These are phyloP conservation scores for Caenorhabditis sp. DNA, from an alignment of 2,888 invertebrate genomes.

Conservation along the genomic window DNA sequence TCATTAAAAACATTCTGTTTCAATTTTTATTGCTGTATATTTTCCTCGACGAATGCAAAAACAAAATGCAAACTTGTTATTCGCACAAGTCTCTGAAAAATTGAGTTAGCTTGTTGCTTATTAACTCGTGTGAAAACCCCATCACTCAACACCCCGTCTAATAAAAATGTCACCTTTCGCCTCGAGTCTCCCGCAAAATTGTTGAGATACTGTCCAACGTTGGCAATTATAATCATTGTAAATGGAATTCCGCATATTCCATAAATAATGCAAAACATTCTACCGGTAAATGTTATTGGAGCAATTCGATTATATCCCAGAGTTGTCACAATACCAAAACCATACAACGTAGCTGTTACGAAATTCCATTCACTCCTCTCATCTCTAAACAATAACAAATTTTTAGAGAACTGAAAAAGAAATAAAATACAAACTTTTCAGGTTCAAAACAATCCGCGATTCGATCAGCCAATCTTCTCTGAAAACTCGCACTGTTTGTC, in stretches of 20 bases:
- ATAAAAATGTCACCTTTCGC: constrained; percentile 48
- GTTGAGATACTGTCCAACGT: constrained; percentile 68
- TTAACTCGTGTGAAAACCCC: background rate
- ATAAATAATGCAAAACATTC: constrained; percentile 68
- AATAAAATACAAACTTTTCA: constrained; percentile 21
- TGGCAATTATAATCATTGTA: constrained; percentile 70
- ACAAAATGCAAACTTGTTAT: too few relatives aligned
- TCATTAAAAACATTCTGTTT: too few relatives aligned
- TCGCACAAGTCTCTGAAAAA: too few relatives aligned
- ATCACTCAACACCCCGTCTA: background rate
- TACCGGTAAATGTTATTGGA: constrained; percentile 66
- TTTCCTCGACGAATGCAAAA: background rate
- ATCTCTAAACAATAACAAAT: constrained; percentile 35
- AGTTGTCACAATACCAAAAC: constrained; percentile 70
- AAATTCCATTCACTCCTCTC: constrained; percentile 63
- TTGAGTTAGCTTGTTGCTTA: background rate
- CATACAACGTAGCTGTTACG: constrained; percentile 68
- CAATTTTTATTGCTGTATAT: too few relatives aligned
- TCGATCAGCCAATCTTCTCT: constrained; percentile 15
- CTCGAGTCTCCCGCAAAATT: constrained; percentile 65
- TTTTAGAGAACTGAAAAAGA: background rate
- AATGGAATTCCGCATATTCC: constrained; percentile 68
- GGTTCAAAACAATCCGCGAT: constrained; percentile 47
- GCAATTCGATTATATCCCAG: constrained; percentile 69
- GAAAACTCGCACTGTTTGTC: background rate